Evolutionary conservation across 2,888 invertebrate genomes (phyloP).

Genomic region (Seira musarum): DNA sequence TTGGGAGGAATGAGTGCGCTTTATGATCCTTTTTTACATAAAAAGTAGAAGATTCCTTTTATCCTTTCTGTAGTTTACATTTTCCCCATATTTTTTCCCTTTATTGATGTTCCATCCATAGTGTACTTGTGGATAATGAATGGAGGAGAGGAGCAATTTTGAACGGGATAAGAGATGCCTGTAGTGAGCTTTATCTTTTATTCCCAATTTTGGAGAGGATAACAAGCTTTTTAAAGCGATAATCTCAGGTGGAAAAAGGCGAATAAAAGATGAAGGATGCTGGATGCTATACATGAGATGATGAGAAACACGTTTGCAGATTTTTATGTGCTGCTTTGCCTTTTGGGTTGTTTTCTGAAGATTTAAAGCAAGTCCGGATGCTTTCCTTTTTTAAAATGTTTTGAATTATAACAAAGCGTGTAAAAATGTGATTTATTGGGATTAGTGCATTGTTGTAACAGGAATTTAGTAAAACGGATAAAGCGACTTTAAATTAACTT

Average conservation of each 20-base stretch:
- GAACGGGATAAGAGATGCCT: not conserved
- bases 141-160: not conserved
- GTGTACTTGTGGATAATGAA: not conserved
- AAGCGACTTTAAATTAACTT: too few species aligned
- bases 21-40: constrained; percentile 9
- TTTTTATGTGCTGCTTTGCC: not conserved
- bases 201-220: constrained; percentile 45
- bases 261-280: constrained; percentile 11
- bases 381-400: not conserved
- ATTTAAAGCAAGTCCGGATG: not conserved
- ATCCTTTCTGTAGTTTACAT: not conserved
- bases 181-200: constrained; percentile 40
- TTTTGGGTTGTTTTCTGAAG: not conserved
- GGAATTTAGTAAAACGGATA: not conserved
- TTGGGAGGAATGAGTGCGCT: constrained; percentile 10
- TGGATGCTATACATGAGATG: not conserved
- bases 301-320: constrained; percentile 14
- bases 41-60: constrained; percentile 9
- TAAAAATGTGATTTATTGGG: constrained; percentile 8
- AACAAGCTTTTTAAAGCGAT: constrained; percentile 40
- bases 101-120: constrained; percentile 4
- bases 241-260: constrained; percentile 13
- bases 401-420: constrained; percentile 1
- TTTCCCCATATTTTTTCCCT: not conserved
- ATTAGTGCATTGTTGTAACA: not conserved